These are phyloP conservation scores for Morpho deidamia DNA, from an alignment of 2,888 invertebrate genomes.

Conservation along the genomic window DNA sequence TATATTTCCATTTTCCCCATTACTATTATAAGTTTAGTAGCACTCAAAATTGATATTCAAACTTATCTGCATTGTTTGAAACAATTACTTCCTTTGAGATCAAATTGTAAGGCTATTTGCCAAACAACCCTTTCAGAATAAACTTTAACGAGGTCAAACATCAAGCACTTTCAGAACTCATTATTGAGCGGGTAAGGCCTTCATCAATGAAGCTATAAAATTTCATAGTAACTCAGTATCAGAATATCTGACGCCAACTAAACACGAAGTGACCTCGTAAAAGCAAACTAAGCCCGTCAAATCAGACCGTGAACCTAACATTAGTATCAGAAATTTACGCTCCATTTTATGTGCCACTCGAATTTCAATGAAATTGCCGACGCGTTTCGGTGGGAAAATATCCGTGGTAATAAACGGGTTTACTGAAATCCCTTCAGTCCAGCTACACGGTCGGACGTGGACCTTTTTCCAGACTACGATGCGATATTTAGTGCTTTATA, in stretches of 20 bases:
- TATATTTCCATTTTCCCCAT: no score
- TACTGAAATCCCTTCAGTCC: constrained; percentile 43
- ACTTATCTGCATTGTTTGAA: background rate
- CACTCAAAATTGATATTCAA: no score
- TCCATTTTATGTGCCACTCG: constrained; percentile 54
- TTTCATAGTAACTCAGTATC: constrained; percentile 15
- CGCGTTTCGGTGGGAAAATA: constrained; percentile 20
- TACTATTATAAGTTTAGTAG: no score
- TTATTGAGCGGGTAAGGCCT: background rate
- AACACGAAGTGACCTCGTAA: constrained; percentile 41
- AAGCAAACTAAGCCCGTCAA: constrained; percentile 43
- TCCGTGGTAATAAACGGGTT: constrained; percentile 41
- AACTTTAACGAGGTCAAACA: constrained; percentile 4
- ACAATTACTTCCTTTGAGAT: background rate
- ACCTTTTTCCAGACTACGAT: constrained; percentile 35
- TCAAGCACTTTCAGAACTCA: constrained; percentile 1
- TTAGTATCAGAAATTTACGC: constrained; percentile 58
- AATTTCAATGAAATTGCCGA: constrained; percentile 54
- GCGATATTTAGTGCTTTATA: constrained; percentile 27
- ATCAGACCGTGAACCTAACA: constrained; percentile 39
- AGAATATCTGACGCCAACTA: constrained; percentile 28
- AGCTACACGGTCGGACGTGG: constrained; percentile 33
- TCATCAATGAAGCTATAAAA: constrained; percentile 15
- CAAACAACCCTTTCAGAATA: constrained; percentile 3
- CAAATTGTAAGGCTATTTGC: constrained; percentile 2